phyloP scores from a whole-genome alignment of 1,140 invertebrate genomes.

The Ephestia elutella region DNA sequence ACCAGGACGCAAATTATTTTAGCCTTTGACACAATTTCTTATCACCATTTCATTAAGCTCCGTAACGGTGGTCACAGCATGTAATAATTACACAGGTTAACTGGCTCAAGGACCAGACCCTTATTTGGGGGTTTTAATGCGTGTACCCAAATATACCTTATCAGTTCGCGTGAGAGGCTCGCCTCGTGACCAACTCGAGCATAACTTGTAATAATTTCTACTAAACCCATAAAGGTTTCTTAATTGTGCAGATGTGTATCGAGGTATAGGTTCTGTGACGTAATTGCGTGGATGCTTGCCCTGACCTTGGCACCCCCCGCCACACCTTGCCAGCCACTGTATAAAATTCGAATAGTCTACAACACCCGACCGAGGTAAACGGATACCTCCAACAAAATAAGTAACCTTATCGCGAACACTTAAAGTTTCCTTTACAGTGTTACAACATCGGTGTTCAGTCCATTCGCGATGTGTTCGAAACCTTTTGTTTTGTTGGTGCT shows the following conservation, averaged over 20 bases:
- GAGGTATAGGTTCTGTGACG: constrained; percentile 33
- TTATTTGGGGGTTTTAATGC: constrained; percentile 50
- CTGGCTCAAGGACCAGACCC: constrained; percentile 47
- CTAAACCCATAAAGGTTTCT: constrained; percentile 45
- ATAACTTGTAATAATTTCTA: constrained; percentile 51
- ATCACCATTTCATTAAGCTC: constrained; percentile 13
- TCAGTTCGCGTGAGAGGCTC: constrained; percentile 41
- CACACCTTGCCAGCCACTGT: constrained; percentile 30
- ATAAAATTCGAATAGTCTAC: constrained; percentile 61
- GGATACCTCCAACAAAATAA: constrained; percentile 31
- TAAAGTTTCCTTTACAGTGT: constrained; percentile 31
- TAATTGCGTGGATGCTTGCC: constrained; percentile 57
- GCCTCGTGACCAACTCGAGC: constrained; percentile 32
- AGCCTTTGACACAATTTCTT: constrained; percentile 15
- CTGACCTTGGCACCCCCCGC: constrained; percentile 54
- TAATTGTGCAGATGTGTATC: constrained; percentile 48
- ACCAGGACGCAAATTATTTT: background rate
- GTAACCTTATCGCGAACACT: constrained; percentile 25
- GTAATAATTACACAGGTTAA: constrained; percentile 23
- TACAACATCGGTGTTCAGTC: constrained; percentile 17
- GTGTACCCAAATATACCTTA: constrained; percentile 49
- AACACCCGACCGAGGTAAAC: constrained; percentile 44
- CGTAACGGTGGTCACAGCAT: background rate
- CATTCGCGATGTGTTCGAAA: constrained; percentile 22
- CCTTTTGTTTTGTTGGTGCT: constrained; percentile 59